Percentiles rank a stretch among this genome's conserved stretches.
phyloP scores from a whole-genome alignment of 2,797 vertebrate genomes.

The Furcifer pardalis region DNA sequence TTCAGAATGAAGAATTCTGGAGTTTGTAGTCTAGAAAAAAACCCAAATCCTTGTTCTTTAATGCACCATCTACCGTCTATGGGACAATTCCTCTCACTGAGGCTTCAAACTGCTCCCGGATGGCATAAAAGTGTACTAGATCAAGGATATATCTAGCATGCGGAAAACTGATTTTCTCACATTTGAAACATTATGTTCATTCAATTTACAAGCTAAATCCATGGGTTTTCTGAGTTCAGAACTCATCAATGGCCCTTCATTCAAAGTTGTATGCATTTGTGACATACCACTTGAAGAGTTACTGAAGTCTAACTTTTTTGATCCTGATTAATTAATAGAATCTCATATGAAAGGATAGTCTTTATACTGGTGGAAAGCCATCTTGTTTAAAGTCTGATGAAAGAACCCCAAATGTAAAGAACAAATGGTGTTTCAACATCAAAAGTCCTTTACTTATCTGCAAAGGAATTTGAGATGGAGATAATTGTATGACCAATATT shows the following conservation, averaged over 20 bases:
- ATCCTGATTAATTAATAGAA: slow-evolving; percentile 16
- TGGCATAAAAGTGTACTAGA: slow-evolving; percentile 4
- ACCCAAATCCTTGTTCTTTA: too few species aligned
- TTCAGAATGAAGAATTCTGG: too few species aligned
- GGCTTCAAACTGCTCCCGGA: background rate
- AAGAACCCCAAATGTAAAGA: background rate
- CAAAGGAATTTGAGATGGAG: background rate
- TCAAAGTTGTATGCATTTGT: slow-evolving; percentile 36
- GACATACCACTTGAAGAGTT: slow-evolving; percentile 4
- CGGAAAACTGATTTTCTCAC: background rate
- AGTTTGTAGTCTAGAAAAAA: too few species aligned
- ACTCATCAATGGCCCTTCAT: background rate
- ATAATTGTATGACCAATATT: background rate
- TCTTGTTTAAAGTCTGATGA: slow-evolving; percentile 28
- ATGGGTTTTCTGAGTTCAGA: slow-evolving; percentile 2
- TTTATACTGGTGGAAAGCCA: background rate
- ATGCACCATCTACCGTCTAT: too few species aligned
- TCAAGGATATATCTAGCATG: background rate
- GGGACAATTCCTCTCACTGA: too few species aligned
- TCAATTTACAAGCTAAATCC: slow-evolving; percentile 5
- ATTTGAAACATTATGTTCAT: slow-evolving; percentile 7
- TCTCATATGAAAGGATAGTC: slow-evolving; percentile 8
- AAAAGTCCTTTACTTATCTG: slow-evolving; percentile 2
- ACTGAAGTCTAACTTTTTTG: slow-evolving; percentile 25
- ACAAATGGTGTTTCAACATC: background rate